Conservation (phyloP, 2,888 invertebrate species). For the Melinaea menophilus region DNA sequence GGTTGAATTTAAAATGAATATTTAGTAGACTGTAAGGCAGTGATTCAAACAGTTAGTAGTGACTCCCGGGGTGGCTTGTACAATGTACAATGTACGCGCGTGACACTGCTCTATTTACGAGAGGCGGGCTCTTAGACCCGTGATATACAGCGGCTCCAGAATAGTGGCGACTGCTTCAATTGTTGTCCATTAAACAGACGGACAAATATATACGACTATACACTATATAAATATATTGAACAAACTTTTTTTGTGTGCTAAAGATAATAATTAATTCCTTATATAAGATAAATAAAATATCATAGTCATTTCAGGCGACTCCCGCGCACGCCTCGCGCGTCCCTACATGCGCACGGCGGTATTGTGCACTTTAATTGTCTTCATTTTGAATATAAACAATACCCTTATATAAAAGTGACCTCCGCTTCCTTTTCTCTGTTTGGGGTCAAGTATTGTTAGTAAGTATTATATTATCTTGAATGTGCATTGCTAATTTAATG, state of each 20-base stretch:
- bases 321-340: slow-evolving; percentile 39
- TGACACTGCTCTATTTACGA: slow-evolving; percentile 76
- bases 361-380: slow-evolving; percentile 62
- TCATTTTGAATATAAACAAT: slow-evolving; percentile 61
- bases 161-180: slow-evolving; percentile 31
- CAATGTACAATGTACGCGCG: slow-evolving; percentile 72
- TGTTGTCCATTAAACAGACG: neutral
- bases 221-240: too few species aligned
- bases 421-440: slow-evolving; percentile 4
- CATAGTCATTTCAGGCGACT: slow-evolving; percentile 19
- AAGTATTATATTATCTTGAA: neutral
- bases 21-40: slow-evolving; percentile 24
- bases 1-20: slow-evolving; percentile 8
- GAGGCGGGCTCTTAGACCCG: slow-evolving; percentile 51
- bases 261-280: neutral
- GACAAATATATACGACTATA: neutral
- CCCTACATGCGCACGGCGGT: slow-evolving; percentile 45
- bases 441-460: neutral
- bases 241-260: too few species aligned
- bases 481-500: slow-evolving; percentile 1
- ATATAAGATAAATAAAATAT: neutral
- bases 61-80: slow-evolving; percentile 71
- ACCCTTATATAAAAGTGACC: slow-evolving; percentile 41
- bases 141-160: slow-evolving; percentile 49
- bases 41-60: slow-evolving; percentile 60